These are phyloP conservation scores for Brachynemurus nebulosus DNA, from an alignment of 2,888 invertebrate species.

Conservation along the genomic window DNA sequence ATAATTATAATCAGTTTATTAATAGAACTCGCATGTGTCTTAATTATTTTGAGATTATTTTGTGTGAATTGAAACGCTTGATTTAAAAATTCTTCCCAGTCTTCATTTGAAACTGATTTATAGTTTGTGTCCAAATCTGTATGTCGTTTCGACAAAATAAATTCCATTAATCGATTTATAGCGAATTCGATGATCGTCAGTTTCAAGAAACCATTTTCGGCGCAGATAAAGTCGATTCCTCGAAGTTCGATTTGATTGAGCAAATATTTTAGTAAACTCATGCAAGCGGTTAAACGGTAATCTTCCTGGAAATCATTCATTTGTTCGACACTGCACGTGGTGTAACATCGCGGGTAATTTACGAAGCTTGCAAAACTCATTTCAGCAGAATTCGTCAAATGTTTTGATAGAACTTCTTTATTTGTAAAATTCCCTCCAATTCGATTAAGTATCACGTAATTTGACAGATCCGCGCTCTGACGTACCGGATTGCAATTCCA, in stretches of 20 bases:
- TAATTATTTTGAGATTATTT: conserved; percentile 35
- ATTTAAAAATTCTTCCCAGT: conserved; percentile 55
- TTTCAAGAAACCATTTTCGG: conserved; percentile 38
- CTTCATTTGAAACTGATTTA: conserved; percentile 30
- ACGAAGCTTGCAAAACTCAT: conserved; percentile 33
- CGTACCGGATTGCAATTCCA: background rate
- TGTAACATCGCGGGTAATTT: conserved; percentile 75
- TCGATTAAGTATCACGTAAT: background rate
- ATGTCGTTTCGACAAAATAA: conserved; percentile 47
- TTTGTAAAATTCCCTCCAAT: background rate
- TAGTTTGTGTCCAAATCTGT: conserved; percentile 48
- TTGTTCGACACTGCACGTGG: conserved; percentile 30
- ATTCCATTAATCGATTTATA: conserved; percentile 52
- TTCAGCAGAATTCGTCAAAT: background rate
- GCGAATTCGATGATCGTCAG: conserved; percentile 52
- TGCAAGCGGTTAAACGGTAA: conserved; percentile 65
- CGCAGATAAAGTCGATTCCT: conserved; percentile 35
- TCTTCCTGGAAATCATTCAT: conserved; percentile 49
- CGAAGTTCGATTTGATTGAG: conserved; percentile 29
- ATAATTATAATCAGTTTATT: conserved; percentile 31
- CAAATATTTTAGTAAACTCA: conserved; percentile 56
- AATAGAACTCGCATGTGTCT: conserved; percentile 27
- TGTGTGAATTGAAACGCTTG: conserved; percentile 49
- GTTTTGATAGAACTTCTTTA: background rate
- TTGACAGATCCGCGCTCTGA: background rate